Evolutionary conservation across 2,797 vertebrate species (phyloP).

Genomic region (Mastacembelus armatus): DNA sequence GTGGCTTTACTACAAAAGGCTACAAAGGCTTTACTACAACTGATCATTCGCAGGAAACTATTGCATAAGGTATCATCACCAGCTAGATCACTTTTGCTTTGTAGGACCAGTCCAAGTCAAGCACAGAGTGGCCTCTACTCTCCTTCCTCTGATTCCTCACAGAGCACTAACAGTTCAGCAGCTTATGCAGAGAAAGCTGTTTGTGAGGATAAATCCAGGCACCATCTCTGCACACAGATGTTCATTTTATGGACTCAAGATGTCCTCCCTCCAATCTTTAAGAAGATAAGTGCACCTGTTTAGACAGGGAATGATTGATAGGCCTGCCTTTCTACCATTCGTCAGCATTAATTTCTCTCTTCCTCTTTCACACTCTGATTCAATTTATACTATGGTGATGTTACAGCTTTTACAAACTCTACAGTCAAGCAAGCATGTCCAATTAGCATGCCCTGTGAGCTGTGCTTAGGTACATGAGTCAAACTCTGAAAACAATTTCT

Average conservation of each 20-base stretch:
- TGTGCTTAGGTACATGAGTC: too few relatives aligned
- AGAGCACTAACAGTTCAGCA: background rate
- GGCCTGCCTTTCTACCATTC: slow-evolving; percentile 11
- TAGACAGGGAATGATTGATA: slow-evolving; percentile 8
- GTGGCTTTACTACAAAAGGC: too few relatives aligned
- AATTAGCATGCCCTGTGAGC: too few relatives aligned
- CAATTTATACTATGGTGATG: too few relatives aligned
- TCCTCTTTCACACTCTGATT: too few relatives aligned
- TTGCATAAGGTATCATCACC: background rate
- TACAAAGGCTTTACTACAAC: too few relatives aligned
- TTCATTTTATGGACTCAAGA: slow-evolving; percentile 11
- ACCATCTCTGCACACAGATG: background rate
- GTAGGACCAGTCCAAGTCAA: background rate
- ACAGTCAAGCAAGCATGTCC: background rate
- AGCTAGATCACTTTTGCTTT: background rate
- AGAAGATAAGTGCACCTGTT: slow-evolving; percentile 7
- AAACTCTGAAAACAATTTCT: too few relatives aligned
- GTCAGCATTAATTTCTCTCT: slow-evolving; percentile 1
- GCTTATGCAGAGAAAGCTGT: background rate
- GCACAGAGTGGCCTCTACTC: too few relatives aligned
- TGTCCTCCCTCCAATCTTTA: slow-evolving; percentile 20
- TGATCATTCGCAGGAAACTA: too few relatives aligned
- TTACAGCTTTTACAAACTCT: background rate
- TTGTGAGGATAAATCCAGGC: background rate
- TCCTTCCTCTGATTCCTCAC: background rate